Evolutionary conservation across 2,113 vertebrate species (phyloP).

Genomic region (Periophthalmodon schlosseri): DNA sequence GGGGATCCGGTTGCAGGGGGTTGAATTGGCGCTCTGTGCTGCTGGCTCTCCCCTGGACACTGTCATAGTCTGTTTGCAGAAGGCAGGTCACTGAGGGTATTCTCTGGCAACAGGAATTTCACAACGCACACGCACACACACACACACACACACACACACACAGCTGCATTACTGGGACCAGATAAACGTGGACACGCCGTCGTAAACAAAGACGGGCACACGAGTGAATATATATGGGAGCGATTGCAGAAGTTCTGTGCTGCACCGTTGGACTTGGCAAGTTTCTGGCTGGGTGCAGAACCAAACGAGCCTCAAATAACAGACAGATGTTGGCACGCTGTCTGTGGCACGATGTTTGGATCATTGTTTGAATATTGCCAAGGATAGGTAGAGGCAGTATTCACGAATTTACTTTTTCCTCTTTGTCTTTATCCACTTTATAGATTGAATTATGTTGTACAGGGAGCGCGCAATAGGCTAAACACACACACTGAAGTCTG

Average conservation of each 20-base stretch:
- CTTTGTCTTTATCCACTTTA: neutral
- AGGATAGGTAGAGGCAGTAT: neutral
- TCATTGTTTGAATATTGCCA: too few species aligned
- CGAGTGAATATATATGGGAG: neutral
- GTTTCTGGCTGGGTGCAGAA: neutral
- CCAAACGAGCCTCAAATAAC: neutral
- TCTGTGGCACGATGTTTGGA: too few species aligned
- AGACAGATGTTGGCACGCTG: neutral
- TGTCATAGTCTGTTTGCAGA: constrained; percentile 74
- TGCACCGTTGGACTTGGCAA: neutral
- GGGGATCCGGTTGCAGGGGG: constrained; percentile 72
- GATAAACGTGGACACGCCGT: neutral
- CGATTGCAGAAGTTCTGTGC: neutral
- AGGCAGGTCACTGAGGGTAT: constrained; percentile 74
- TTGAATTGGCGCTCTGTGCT: constrained; percentile 80
- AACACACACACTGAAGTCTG: too few species aligned
- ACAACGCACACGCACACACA: constrained; percentile 59
- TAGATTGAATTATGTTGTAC: neutral
- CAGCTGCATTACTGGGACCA: constrained; percentile 17
- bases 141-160: neutral
- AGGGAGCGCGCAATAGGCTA: neutral
- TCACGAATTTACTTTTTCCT: neutral
- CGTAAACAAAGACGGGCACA: neutral
- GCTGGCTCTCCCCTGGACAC: constrained; percentile 73
- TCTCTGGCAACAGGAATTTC: constrained; percentile 75